Evolutionary conservation across 2,113 vertebrate species (phyloP).

Genomic region (Ranitomeya imitator): DNA sequence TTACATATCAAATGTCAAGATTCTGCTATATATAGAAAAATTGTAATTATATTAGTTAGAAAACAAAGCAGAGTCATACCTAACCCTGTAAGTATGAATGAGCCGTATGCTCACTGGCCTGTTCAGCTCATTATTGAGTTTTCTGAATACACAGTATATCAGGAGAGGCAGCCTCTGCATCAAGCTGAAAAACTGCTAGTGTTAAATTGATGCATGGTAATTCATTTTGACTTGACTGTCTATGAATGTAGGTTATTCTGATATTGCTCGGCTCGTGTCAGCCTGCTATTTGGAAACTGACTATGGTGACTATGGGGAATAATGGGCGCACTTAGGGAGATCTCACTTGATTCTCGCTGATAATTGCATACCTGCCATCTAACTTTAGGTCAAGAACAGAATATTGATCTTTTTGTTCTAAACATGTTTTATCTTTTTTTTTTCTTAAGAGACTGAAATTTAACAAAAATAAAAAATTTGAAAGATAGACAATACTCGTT

Average conservation of each 20-base stretch:
- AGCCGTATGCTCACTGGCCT: slow-evolving; percentile 28
- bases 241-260: slow-evolving; percentile 51
- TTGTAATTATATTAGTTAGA: slow-evolving; percentile 11
- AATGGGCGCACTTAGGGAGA: slow-evolving; percentile 39
- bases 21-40: slow-evolving; percentile 1
- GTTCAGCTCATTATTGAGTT: slow-evolving; percentile 47
- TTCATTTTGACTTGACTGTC: slow-evolving; percentile 46
- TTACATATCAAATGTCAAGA: slow-evolving; percentile 17
- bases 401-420: slow-evolving; percentile 40
- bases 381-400: slow-evolving; percentile 47
- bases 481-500: background rate
- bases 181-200: slow-evolving; percentile 38
- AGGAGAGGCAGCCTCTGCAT: slow-evolving; percentile 33
- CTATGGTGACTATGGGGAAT: slow-evolving; percentile 30
- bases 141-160: slow-evolving; percentile 18
- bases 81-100: slow-evolving; percentile 39
- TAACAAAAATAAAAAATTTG: background rate
- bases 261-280: slow-evolving; percentile 32
- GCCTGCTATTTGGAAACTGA: slow-evolving; percentile 20
- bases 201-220: slow-evolving; percentile 50
- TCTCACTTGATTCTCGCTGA: slow-evolving; percentile 42
- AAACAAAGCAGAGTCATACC: slow-evolving; percentile 3
- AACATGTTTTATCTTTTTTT: slow-evolving; percentile 40
- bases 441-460: slow-evolving; percentile 15
- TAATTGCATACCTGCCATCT: slow-evolving; percentile 52